Evolutionary conservation across 2,888 invertebrate species (phyloP).

Genomic region (Sinopyrophorus schimmeli): DNA sequence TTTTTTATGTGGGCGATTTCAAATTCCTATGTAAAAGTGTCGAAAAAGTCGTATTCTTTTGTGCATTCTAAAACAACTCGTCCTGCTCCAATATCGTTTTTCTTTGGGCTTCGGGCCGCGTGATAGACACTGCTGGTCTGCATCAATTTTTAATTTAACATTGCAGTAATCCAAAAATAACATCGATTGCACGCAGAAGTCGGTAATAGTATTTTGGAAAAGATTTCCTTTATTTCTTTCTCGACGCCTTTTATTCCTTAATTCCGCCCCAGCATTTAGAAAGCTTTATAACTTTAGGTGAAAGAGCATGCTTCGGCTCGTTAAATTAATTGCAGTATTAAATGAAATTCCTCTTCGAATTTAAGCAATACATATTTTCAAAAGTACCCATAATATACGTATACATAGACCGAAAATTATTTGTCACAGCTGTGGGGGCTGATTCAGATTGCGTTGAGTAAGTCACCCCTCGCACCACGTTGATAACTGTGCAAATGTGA

Average conservation of each 20-base stretch:
- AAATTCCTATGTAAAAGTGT: too few relatives aligned
- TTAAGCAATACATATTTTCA: too few relatives aligned
- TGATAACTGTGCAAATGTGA: slow-evolving; percentile 22
- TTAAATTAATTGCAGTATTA: slow-evolving; percentile 21
- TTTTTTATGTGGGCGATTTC: too few relatives aligned
- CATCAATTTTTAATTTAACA: too few relatives aligned
- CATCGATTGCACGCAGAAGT: slow-evolving; percentile 13
- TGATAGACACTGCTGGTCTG: too few relatives aligned
- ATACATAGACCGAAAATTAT: slow-evolving; percentile 8
- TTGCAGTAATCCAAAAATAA: slow-evolving; percentile 17
- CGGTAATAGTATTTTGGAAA: slow-evolving; percentile 23
- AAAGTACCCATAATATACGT: background rate
- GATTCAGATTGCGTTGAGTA: too few relatives aligned
- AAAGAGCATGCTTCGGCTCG: slow-evolving; percentile 20
- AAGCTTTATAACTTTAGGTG: slow-evolving; percentile 20
- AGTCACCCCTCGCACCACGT: slow-evolving; percentile 9
- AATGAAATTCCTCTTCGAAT: slow-evolving; percentile 2
- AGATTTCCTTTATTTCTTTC: slow-evolving; percentile 23
- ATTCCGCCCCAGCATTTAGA: slow-evolving; percentile 18
- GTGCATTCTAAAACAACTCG: too few relatives aligned
- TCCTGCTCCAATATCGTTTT: too few relatives aligned
- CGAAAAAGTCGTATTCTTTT: too few relatives aligned
- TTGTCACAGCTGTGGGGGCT: slow-evolving; percentile 20
- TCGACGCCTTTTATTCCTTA: slow-evolving; percentile 20
- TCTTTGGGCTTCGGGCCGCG: too few relatives aligned